phyloP scores from a whole-genome alignment of 2,888 invertebrate genomes.

The Eristalinus sepulchralis region DNA sequence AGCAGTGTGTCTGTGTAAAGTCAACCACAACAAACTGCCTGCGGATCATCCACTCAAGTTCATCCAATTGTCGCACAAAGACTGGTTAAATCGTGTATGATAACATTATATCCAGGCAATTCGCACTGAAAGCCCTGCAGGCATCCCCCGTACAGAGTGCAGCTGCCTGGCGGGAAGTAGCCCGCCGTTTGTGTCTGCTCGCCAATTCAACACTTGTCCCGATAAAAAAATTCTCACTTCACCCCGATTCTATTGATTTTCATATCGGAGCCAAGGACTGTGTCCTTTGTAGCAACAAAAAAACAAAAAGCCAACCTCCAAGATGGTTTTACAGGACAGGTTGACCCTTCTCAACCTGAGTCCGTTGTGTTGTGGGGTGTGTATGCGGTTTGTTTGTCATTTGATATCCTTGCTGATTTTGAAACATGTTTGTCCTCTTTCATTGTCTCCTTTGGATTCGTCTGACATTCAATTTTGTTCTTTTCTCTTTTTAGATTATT shows the following conservation, averaged over 20 bases:
- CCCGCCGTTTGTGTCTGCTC: not conserved
- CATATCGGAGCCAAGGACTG: not conserved
- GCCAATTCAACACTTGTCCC: not conserved
- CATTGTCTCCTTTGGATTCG: not conserved
- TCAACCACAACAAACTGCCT: not conserved
- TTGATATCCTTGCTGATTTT: not conserved
- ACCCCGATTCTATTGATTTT: not conserved
- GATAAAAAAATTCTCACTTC: not conserved
- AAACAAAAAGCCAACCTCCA: not conserved
- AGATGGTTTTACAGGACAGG: not conserved
- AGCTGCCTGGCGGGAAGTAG: too few relatives aligned
- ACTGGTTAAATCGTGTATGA: not conserved
- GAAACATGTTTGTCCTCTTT: not conserved
- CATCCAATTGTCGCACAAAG: not conserved
- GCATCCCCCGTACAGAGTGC: not conserved
- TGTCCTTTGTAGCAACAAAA: not conserved
- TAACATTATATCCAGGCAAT: not conserved
- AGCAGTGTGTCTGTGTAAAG: too few relatives aligned
- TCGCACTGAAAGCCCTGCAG: not conserved
- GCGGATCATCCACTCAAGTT: not conserved
- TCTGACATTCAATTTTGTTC: not conserved
- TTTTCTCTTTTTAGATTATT: not conserved
- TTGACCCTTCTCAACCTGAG: not conserved
- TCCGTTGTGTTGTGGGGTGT: not conserved
- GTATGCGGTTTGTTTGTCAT: not conserved